These are phyloP conservation scores for Poeciliopsis turrubarensis DNA, from an alignment of 2,113 vertebrate genomes.

Conservation along the genomic window DNA sequence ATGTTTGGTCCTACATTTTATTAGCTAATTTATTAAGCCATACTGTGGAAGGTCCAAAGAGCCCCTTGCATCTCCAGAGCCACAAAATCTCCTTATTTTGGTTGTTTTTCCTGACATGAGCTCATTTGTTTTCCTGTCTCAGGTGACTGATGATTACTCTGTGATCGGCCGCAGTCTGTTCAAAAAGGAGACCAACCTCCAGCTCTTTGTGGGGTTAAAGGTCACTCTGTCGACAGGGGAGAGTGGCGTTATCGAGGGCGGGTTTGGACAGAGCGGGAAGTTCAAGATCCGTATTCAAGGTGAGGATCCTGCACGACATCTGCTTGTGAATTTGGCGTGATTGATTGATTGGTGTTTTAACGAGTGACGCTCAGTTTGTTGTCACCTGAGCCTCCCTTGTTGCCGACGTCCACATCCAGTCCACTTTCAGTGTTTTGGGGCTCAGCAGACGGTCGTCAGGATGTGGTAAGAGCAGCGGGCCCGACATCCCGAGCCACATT, in stretches of 20 bases:
- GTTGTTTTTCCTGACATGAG: background rate
- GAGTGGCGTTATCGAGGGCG: slow-evolving; percentile 88
- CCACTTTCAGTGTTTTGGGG: slow-evolving; percentile 19
- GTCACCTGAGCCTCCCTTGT: background rate
- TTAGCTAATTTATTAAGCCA: no score
- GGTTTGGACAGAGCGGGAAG: slow-evolving; percentile 96
- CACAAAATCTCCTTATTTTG: background rate
- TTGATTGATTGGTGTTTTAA: background rate
- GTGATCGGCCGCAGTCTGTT: slow-evolving; percentile 95
- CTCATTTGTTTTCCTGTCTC: slow-evolving; percentile 15
- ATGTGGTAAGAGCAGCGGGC: slow-evolving; percentile 73
- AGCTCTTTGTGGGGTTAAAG: slow-evolving; percentile 93
- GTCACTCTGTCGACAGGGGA: slow-evolving; percentile 93
- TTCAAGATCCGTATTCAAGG: slow-evolving; percentile 92
- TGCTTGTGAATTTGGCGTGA: background rate
- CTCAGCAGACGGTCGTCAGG: slow-evolving; percentile 64
- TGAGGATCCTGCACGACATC: slow-evolving; percentile 60
- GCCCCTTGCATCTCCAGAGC: no score
- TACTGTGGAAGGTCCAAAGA: no score
- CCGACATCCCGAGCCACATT: slow-evolving; percentile 70
- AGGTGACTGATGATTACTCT: slow-evolving; percentile 91
- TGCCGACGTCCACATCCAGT: slow-evolving; percentile 14
- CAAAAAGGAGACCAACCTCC: slow-evolving; percentile 98
- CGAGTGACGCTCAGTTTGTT: background rate
- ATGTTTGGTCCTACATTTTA: no score